Evolutionary conservation across 2,888 invertebrate species (phyloP).

Genomic region (Halocaridina rubra): DNA sequence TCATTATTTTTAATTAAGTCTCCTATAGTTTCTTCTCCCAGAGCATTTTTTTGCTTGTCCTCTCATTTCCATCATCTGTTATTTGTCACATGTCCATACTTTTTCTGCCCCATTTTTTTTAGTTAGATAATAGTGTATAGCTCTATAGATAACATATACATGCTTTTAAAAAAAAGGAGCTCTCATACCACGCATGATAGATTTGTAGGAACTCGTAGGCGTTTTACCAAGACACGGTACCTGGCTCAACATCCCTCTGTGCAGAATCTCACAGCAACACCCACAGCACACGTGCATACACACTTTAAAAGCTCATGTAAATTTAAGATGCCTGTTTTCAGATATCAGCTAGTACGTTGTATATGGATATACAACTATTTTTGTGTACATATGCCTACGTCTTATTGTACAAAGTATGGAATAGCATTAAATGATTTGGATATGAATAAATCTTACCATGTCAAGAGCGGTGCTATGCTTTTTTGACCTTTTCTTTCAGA

Average conservation of each 20-base stretch:
- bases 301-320: conserved; percentile 49
- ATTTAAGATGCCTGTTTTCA: conserved; percentile 50
- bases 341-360: conserved; percentile 38
- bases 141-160: too few species aligned
- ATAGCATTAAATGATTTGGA: conserved; percentile 61
- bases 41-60: too few species aligned
- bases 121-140: too few species aligned
- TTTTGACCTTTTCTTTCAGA: too few species aligned
- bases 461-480: too few species aligned
- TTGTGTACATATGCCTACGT: conserved; percentile 62
- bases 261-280: conserved; percentile 39
- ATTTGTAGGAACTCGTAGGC: conserved; percentile 36
- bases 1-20: too few species aligned
- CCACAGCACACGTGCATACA: conserved; percentile 16
- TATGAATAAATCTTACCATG: conserved; percentile 56
- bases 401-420: conserved; percentile 59
- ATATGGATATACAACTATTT: conserved; percentile 50
- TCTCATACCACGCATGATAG: conserved; percentile 11
- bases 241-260: conserved; percentile 41
- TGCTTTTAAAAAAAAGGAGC: too few species aligned
- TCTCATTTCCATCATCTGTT: too few species aligned
- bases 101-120: too few species aligned
- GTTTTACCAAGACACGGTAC: conserved; percentile 48
- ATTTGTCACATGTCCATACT: too few species aligned
- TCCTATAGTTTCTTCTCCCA: too few species aligned